Evolutionary conservation across 2,113 vertebrate species (phyloP).

Genomic region (Mesoclemmys tuberculata): DNA sequence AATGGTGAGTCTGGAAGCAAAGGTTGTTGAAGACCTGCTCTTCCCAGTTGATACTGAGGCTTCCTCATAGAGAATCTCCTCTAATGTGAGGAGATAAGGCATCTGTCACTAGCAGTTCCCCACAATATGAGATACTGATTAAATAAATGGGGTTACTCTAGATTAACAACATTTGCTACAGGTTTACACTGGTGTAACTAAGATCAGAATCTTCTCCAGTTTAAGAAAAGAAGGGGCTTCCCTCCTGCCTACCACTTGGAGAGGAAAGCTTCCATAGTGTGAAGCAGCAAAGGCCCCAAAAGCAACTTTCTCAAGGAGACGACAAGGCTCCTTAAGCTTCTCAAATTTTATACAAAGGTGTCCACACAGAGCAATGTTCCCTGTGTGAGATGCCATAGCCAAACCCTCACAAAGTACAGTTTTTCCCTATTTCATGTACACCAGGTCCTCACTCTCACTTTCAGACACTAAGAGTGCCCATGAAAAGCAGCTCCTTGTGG

Average conservation of each 20-base stretch:
- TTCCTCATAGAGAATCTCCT: conserved; percentile 37
- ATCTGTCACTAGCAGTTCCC: conserved; percentile 28
- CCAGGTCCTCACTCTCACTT: accelerated
- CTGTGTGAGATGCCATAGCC: background rate
- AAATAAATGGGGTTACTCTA: conserved; percentile 39
- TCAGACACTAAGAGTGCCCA: background rate
- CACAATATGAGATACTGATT: background rate
- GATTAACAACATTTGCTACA: conserved; percentile 28
- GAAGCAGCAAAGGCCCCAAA: background rate
- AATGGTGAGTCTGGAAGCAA: background rate
- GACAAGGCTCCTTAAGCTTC: background rate
- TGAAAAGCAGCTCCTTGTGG: background rate
- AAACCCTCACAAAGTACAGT: background rate
- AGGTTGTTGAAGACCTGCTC: conserved; percentile 14
- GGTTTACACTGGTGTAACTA: conserved; percentile 14
- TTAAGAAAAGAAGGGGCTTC: background rate
- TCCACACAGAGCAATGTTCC: background rate
- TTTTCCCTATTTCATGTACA: background rate
- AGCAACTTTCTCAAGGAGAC: background rate
- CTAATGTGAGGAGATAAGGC: conserved; percentile 56
- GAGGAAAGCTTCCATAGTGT: background rate
- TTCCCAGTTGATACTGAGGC: conserved; percentile 27
- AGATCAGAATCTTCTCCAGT: conserved; percentile 26
- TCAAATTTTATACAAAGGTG: background rate
- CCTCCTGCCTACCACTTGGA: background rate